Evolutionary conservation across 2,797 vertebrate species (phyloP), one percentile per base, ranked within the genome.

Genomic region (Lophotriccus pileatus): DNA sequence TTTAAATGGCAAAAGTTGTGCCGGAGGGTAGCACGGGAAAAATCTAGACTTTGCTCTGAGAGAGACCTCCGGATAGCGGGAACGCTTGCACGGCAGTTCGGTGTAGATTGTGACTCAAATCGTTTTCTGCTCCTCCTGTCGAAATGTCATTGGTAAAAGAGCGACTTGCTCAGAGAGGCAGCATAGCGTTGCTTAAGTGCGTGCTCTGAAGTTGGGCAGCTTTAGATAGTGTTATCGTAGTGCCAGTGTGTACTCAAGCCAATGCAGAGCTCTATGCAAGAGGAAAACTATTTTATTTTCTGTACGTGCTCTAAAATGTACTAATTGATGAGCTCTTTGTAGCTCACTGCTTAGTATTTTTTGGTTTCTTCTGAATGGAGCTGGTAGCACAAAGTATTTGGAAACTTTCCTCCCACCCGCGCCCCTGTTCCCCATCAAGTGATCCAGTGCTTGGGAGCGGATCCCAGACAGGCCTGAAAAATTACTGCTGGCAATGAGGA

Each of bases 301-400:
- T 62, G 12, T 68, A 7, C 13, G 0, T 64, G 14, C 43, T 64
- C 14, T 27, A 10, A 80, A 73, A 37, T 7, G 3, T 44, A 12
- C 16, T 47, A 8, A 24, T n/a, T 36, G 1, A 3, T 1, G 25
- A 77, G 30, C 36, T 53, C 22, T 79, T 44, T 23, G 20, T 52
- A 59, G 20, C 18, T 83, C 2, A 3, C 39, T 66, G 17, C 12
- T 72, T 43, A n/a, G 17, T 62, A 8, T 53, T 64, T 64, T 60
- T 55, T 2, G 1, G 1, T 36, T 36, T 59, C 6, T 68, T 67
- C 14, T 18, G 18, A 44, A 12, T 1, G 3, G 39, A 12, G 12
- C 41, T 19, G 32, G 8, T 91, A 80, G 28, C 8, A 24, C 7
- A 21, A 41, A 36, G 21, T 30, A 7, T 60, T 74, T 60, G 34